phyloP scores from a whole-genome alignment of 2,888 invertebrate species.

The Dicycla oo region DNA sequence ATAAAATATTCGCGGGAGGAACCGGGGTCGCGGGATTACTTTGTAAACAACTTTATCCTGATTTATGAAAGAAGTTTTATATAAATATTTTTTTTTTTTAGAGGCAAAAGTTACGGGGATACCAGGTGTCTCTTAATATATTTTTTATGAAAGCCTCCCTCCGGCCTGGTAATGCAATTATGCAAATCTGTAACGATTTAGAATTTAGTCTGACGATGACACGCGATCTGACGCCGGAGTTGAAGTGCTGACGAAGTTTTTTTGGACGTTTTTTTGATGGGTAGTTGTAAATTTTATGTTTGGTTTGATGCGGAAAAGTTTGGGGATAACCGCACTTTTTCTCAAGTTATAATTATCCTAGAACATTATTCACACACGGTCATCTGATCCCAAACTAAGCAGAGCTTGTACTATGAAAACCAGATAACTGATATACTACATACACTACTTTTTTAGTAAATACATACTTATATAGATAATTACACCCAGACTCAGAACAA shows the following conservation, averaged over 20 bases:
- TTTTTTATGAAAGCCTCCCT: constrained; percentile 82
- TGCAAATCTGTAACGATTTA: constrained; percentile 81
- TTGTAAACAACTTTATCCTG: constrained; percentile 88
- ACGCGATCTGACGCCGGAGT: constrained; percentile 58
- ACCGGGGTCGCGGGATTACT: constrained; percentile 84
- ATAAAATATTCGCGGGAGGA: constrained; percentile 69
- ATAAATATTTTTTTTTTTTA: constrained; percentile 88
- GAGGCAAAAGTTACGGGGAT: constrained; percentile 83
- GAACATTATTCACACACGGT: too few relatives aligned
- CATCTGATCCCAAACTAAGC: too few relatives aligned
- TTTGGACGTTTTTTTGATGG: constrained; percentile 34
- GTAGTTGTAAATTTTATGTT: constrained; percentile 41
- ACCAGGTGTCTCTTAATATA: constrained; percentile 88
- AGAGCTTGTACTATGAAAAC: too few relatives aligned
- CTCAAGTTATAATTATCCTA: too few relatives aligned
- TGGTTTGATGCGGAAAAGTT: constrained; percentile 22
- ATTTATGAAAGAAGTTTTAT: constrained; percentile 89
- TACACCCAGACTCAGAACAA: too few relatives aligned
- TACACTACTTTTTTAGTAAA: too few relatives aligned
- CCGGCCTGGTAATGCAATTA: constrained; percentile 83
- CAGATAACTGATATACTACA: too few relatives aligned
- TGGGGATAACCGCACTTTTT: constrained; percentile 14
- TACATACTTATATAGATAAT: too few relatives aligned
- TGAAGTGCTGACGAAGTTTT: constrained; percentile 41
- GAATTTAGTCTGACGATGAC: constrained; percentile 69